Evolutionary conservation across 2,797 vertebrate species (phyloP).

Genomic region (Schizopygopsis pylzovi): DNA sequence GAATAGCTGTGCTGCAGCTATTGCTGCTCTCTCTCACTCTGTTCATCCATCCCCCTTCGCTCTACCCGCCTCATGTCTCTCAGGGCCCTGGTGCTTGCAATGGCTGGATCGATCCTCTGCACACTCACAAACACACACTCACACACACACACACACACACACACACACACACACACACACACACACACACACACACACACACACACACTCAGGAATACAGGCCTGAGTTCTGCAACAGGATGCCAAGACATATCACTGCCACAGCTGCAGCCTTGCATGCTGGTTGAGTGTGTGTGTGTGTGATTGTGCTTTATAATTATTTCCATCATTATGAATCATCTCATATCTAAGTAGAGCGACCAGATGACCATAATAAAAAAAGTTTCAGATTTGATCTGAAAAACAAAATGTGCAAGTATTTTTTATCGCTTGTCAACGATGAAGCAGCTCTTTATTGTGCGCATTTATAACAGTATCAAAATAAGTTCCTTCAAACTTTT

Average conservation of each 20-base stretch:
- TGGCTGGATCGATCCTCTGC: slow-evolving; percentile 61
- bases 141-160: slow-evolving; percentile 28
- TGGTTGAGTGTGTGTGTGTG: background rate
- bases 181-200: slow-evolving; percentile 23
- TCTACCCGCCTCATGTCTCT: slow-evolving; percentile 58
- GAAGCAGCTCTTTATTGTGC: background rate
- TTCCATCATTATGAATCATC: background rate
- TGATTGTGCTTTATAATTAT: background rate
- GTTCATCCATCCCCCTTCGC: slow-evolving; percentile 38
- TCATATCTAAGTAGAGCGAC: background rate
- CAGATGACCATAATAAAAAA: background rate
- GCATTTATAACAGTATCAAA: background rate
- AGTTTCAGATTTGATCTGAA: too few species aligned
- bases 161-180: slow-evolving; percentile 25
- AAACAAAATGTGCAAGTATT: background rate
- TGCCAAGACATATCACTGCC: slow-evolving; percentile 40
- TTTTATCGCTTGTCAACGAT: background rate
- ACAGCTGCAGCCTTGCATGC: background rate
- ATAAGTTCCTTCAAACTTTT: background rate
- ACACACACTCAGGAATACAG: slow-evolving; percentile 44
- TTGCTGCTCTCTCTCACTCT: slow-evolving; percentile 47
- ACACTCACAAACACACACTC: slow-evolving; percentile 25
- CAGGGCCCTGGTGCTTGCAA: slow-evolving; percentile 58
- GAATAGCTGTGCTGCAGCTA: slow-evolving; percentile 68
- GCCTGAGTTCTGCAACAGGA: slow-evolving; percentile 54